Base-by-base conservation (phyloP, 1,140 invertebrate species). In the Anastrepha ludens region DNA sequence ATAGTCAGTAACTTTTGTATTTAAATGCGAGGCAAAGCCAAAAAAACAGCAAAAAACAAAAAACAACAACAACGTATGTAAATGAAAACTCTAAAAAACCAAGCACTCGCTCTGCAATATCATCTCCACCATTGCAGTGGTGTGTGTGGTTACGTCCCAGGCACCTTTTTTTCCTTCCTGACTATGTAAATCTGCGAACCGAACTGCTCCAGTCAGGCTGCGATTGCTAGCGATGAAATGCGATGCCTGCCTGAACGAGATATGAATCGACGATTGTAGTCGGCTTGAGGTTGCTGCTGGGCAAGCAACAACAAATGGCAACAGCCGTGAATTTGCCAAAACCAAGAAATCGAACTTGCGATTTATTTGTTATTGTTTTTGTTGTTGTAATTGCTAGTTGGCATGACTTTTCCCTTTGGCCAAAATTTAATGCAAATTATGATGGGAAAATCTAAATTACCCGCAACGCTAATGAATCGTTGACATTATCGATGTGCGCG, bases 401-500 rank as follows among this genome's bases (percentile, higher is more conserved):
- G 70, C 90, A 87, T 87, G 87, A 81, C 55, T 87, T 87, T 88
- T 67, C 87, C 85, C 89, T 81, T 89, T 88, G 87, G 88, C 87
- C 90, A 89, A 91, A 91, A 88, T 89, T 81, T 70, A 88, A 90
- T 92, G 90, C 89, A 91, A 92, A 92, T 92, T 92, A 92, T 92
- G 90, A 91, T 91, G 91, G 91, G 90, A 91, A 91, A 86, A 89
- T 89, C 89, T 88, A 90, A 92, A 92, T 91, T 90, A 88, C 87
- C 39, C 44, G 11, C 58, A 81, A 81, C 74, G 87, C 87, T 88
- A 88, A 88, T 88, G 87, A 88, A 88, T 88, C 87, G 87, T 88
- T 88, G 87, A 88, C 87, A 87, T 87, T 87, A 87, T 87, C 87
- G 70, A 55, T 47, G 60, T 65, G 3, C 20, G 55, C 59, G 50